Conservation (phyloP, 2,888 invertebrate species). For the Beris morrisii region DNA sequence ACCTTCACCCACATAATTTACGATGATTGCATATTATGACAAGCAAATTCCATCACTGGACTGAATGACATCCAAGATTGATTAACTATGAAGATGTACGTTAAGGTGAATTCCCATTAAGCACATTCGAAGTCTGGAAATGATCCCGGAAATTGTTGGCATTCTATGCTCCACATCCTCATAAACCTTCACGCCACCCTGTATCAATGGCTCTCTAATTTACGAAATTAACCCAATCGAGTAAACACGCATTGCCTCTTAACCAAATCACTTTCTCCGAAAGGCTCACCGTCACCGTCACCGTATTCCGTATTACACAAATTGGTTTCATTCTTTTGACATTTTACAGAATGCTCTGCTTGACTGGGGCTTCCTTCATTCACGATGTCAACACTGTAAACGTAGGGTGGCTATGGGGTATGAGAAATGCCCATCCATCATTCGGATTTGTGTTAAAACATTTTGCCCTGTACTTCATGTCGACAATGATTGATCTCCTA, state of each 20-base stretch:
- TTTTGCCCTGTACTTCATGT: conserved; percentile 28
- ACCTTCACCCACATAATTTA: conserved; percentile 10
- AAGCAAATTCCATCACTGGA: conserved; percentile 24
- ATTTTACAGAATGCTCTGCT: conserved; percentile 28
- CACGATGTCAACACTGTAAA: conserved; percentile 14
- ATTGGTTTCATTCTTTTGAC: conserved; percentile 29
- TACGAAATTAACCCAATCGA: conserved; percentile 20
- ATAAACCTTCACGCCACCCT: too few species aligned
- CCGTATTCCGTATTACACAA: conserved; percentile 5
- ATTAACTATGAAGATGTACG: conserved; percentile 18
- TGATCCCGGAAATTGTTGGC: conserved; percentile 12
- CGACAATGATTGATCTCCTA: conserved; percentile 31
- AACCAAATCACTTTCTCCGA: not conserved
- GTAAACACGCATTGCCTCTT: conserved; percentile 27
- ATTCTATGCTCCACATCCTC: not conserved
- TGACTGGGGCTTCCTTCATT: conserved; percentile 17
- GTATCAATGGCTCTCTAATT: conserved; percentile 6
- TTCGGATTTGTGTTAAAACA: conserved; percentile 30
- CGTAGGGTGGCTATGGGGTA: conserved; percentile 3
- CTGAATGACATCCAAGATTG: conserved; percentile 28
- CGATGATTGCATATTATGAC: conserved; percentile 20
- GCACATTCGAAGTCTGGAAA: conserved; percentile 14
- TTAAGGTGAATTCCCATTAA: conserved; percentile 17
- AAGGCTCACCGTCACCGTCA: not conserved
- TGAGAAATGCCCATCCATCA: conserved; percentile 29